Evolutionary conservation across 2,888 invertebrate species (phyloP).

Genomic region (Limenitis camilla): DNA sequence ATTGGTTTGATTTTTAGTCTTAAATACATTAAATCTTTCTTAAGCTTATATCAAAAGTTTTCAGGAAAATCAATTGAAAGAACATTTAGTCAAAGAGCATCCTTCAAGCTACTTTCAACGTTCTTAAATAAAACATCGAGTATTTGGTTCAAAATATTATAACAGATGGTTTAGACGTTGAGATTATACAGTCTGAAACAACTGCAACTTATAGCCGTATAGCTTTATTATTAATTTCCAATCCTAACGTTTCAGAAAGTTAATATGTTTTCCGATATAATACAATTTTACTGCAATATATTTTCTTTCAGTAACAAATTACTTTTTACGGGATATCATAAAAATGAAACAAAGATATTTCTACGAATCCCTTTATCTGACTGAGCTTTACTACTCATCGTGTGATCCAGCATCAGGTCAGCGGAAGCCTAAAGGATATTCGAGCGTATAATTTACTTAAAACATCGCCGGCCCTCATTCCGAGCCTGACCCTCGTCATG

Average conservation of each 20-base stretch:
- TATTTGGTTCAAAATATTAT: slow-evolving; percentile 7
- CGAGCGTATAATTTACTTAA: slow-evolving; percentile 40
- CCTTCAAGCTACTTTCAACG: slow-evolving; percentile 2
- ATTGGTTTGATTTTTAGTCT: neutral
- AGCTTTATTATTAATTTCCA: no score
- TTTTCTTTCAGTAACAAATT: no score
- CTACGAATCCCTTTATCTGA: neutral
- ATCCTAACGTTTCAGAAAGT: no score
- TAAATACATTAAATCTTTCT: slow-evolving; percentile 7
- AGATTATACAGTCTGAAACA: slow-evolving; percentile 1
- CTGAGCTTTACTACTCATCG: neutral
- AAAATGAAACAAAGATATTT: no score
- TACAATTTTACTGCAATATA: no score
- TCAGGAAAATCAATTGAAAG: slow-evolving; percentile 2
- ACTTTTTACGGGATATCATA: no score
- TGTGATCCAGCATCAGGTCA: slow-evolving; percentile 5
- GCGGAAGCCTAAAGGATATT: slow-evolving; percentile 13
- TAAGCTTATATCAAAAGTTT: slow-evolving; percentile 5
- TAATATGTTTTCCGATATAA: no score
- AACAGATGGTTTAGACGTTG: neutral
- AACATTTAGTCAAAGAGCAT: slow-evolving; percentile 1
- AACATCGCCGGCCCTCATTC: slow-evolving; percentile 46
- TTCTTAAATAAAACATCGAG: slow-evolving; percentile 11
- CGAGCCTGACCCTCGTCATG: slow-evolving; percentile 60
- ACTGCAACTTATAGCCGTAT: neutral